Base-by-base conservation (phyloP, 2,888 invertebrate genomes). In the Pterobdella sp. region DNA sequence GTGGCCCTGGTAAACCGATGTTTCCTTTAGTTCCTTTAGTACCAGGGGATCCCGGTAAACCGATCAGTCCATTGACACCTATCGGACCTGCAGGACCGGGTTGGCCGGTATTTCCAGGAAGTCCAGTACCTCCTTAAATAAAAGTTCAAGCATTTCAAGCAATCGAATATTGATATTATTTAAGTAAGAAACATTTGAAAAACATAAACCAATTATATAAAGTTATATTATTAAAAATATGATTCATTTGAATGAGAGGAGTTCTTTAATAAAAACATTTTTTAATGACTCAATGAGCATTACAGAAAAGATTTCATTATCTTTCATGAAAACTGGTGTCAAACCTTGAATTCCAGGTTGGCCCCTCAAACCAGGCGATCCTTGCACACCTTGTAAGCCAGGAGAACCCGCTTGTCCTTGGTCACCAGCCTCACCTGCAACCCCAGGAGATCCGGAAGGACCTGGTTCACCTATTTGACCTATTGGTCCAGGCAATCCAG, bases 1-100 rank as follows among this genome's bases (percentile, higher is more conserved):
- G 7, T 4, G 34, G 37, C 18, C 72, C 72, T 31, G 65, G n/a
- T 1, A 31, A 18, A 18, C 4, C 63, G 63, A 34, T 2, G n/a
- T 36, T 60, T 18, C 72, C 72, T n/a, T 26, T 18, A 1, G 7
- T 0, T 1, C 72, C 72, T 2, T 29, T 37, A n/a, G 34, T 66
- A 29, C 72, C 72, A 7, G 66, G 32, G 18, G 70, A 64, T 60
- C 75, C 75, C 31, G 70, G 36, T 14, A 37, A 36, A 64, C 75
- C 76, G 10, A 36, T 37, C 10, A 34, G 42, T 72, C 72, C 72
- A n/a, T 34, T 42, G 3, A 70, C 72, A 71, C 75, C 75, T 29
- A 65, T 42, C 14, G 52, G 56, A 65, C 75, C 76, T 18, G 52
- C 52, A 14, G 49, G 64, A 60, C 76, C 76, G 36, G 60, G n/a